Evolutionary conservation across 2,113 vertebrate species (phyloP).

Genomic region (Cheilinus undulatus): DNA sequence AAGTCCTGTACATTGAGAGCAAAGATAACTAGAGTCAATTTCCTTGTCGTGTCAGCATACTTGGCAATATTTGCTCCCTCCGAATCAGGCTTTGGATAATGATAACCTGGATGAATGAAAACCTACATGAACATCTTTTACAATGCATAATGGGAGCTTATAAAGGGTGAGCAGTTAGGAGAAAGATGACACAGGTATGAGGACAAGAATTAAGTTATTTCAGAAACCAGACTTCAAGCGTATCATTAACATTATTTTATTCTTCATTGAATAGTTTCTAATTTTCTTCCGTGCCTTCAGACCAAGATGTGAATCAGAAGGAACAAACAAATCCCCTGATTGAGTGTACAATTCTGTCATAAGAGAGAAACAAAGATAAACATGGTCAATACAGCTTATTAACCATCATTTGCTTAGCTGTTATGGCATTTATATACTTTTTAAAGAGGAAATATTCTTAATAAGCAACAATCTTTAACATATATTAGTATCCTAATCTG

Average conservation of each 20-base stretch:
- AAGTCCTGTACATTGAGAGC: too few species aligned
- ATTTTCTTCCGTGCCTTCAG: slow-evolving; percentile 76
- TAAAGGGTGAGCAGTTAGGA: slow-evolving; percentile 2
- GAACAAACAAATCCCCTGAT: slow-evolving; percentile 81
- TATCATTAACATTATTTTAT: slow-evolving; percentile 82
- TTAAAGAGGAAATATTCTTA: slow-evolving; percentile 81
- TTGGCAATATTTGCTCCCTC: too few species aligned
- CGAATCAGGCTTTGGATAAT: too few species aligned
- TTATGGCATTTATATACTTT: slow-evolving; percentile 83
- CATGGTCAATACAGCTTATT: slow-evolving; percentile 71
- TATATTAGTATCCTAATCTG: slow-evolving; percentile 82
- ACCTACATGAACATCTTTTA: neutral
- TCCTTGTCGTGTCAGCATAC: too few species aligned
- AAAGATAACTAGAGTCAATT: too few species aligned
- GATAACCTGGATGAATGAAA: too few species aligned
- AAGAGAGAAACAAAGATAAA: slow-evolving; percentile 76
- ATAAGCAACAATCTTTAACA: slow-evolving; percentile 80
- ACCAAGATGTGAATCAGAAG: slow-evolving; percentile 82
- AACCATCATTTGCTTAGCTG: slow-evolving; percentile 77
- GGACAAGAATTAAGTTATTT: neutral
- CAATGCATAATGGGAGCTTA: neutral
- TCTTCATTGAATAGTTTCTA: slow-evolving; percentile 83
- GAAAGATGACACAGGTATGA: neutral
- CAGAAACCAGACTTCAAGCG: slow-evolving; percentile 58
- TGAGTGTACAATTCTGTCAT: slow-evolving; percentile 79